Percentiles rank a stretch among this genome's conserved stretches.
phyloP scores from a whole-genome alignment of 2,113 vertebrate genomes.

The Axis porcinus region DNA sequence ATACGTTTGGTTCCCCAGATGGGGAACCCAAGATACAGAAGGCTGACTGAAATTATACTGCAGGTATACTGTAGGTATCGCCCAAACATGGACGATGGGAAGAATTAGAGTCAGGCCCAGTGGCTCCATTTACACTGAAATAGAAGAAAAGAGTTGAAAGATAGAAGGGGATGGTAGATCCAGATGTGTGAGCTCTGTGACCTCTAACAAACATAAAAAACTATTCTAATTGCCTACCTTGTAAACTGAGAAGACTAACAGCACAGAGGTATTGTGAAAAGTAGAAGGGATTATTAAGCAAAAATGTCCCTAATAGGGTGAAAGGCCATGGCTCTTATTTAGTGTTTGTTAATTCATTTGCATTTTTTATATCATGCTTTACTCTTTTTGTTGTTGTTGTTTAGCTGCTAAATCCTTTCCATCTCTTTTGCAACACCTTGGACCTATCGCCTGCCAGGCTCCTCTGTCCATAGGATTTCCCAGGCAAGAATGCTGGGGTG shows the following conservation, averaged over 20 bases:
- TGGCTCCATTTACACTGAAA: not conserved
- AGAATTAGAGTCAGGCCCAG: not conserved
- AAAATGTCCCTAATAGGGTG: not conserved
- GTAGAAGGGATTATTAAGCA: not conserved
- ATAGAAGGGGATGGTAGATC: not conserved
- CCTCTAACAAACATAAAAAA: not conserved
- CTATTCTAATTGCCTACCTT: not conserved
- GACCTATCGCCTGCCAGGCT: not conserved
- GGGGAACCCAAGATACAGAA: not conserved
- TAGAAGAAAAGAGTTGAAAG: not conserved
- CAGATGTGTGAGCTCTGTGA: not conserved
- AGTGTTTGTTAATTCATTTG: not conserved
- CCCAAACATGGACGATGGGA: not conserved
- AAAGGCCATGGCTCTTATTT: not conserved
- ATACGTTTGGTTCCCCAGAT: not conserved
- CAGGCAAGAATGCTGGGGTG: not conserved
- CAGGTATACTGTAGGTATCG: too few relatives aligned
- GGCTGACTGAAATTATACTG: not conserved
- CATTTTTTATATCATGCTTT: not conserved
- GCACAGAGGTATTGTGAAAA: not conserved
- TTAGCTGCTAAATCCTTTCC: not conserved
- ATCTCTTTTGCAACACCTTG: not conserved
- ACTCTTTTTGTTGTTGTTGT: not conserved
- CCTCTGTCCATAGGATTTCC: not conserved
- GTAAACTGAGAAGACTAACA: not conserved